Percentiles rank a stretch among this genome's conserved stretches.
These are phyloP conservation scores for Melitaea cinxia DNA, from an alignment of 1,140 invertebrate genomes.

Conservation along the genomic window DNA sequence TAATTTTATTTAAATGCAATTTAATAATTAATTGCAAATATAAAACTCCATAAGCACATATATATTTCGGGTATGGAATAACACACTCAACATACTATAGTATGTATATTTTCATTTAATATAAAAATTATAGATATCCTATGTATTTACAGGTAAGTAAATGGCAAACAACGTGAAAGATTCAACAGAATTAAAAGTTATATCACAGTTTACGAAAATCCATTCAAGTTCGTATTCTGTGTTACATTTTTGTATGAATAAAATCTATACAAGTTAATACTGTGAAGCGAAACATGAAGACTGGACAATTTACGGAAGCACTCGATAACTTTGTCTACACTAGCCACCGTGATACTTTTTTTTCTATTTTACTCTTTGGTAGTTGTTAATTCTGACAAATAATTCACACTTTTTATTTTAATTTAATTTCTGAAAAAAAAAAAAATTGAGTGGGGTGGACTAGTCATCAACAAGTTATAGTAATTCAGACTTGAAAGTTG, in stretches of 20 bases:
- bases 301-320: slow-evolving; percentile 32
- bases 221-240: slow-evolving; percentile 31
- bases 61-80: slow-evolving; percentile 38
- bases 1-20: no score
- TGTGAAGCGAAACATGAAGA: slow-evolving; percentile 29
- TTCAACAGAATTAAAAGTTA: slow-evolving; percentile 33
- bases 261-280: slow-evolving; percentile 29
- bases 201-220: slow-evolving; percentile 38
- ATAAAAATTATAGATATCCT: slow-evolving; percentile 77
- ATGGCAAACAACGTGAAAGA: slow-evolving; percentile 67
- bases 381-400: no score
- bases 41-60: no score
- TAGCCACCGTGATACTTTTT: slow-evolving; percentile 16
- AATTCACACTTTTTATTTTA: not conserved
- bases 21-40: no score
- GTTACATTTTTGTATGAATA: slow-evolving; percentile 21
- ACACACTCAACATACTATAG: slow-evolving; percentile 55
- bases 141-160: slow-evolving; percentile 76
- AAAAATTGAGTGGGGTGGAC: not conserved
- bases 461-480: slow-evolving; percentile 23
- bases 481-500: slow-evolving; percentile 22
- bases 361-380: slow-evolving; percentile 4
- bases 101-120: slow-evolving; percentile 80
- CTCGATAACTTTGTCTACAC: slow-evolving; percentile 23
- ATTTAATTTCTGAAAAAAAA: not conserved